These are phyloP conservation scores for Panthera leo DNA, from an alignment of 2,113 vertebrate species.

Conservation along the genomic window DNA sequence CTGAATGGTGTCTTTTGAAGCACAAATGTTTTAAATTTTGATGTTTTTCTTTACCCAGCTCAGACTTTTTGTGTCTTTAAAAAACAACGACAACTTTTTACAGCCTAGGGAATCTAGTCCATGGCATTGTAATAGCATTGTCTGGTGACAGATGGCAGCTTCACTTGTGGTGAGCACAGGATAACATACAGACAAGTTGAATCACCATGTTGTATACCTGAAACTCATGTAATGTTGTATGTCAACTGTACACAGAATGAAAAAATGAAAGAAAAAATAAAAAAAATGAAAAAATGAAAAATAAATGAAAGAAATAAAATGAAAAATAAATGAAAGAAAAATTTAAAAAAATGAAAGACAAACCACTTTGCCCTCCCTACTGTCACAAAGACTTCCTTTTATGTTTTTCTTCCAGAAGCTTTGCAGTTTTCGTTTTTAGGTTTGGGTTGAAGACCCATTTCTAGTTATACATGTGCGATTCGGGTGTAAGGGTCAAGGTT, in stretches of 20 bases:
- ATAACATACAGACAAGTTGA: neutral
- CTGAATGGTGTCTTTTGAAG: constrained; percentile 3
- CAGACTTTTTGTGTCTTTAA: neutral
- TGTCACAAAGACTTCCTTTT: neutral
- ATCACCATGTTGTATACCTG: neutral
- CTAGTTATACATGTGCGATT: neutral
- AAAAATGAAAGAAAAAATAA: neutral
- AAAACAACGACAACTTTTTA: neutral
- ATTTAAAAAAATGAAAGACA: neutral
- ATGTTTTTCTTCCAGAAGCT: constrained; percentile 17
- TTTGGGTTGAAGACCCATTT: neutral
- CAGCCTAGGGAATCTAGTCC: neutral
- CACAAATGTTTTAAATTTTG: constrained; percentile 2
- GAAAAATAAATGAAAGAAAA: too few species aligned
- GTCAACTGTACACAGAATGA: neutral
- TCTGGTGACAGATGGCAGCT: neutral
- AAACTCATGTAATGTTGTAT: neutral
- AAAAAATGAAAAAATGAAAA: neutral
- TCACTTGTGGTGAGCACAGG: neutral
- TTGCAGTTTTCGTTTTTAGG: neutral
- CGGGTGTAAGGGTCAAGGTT: neutral
- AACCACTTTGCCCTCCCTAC: neutral
- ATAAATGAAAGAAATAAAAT: too few species aligned
- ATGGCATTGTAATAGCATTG: neutral
- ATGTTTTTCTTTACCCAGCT: neutral